Evolutionary conservation across 2,888 invertebrate genomes (phyloP).

Genomic region (Tuberolachnus salignus): DNA sequence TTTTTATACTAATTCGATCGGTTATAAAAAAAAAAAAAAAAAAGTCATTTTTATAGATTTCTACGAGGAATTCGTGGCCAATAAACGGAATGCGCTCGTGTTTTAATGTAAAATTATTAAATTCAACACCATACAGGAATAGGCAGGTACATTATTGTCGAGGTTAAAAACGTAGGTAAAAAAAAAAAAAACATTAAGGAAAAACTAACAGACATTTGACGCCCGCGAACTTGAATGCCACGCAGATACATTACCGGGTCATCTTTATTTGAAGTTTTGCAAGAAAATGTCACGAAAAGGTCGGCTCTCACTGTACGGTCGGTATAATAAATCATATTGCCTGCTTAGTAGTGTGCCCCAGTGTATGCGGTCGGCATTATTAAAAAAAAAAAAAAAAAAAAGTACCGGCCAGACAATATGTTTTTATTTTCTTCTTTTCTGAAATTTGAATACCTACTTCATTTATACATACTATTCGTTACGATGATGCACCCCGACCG

Average conservation of each 20-base stretch:
- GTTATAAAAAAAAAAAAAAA: too few relatives aligned
- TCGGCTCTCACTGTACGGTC: not conserved
- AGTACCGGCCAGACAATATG: not conserved
- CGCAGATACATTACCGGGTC: conserved; percentile 30
- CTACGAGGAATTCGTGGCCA: too few relatives aligned
- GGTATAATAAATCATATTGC: conserved; percentile 47
- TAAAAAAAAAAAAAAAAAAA: not conserved
- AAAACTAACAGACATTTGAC: conserved; percentile 30
- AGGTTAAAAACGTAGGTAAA: conserved; percentile 2
- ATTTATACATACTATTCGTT: not conserved
- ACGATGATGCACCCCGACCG: not conserved
- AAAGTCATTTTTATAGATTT: too few relatives aligned
- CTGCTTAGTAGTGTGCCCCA: not conserved
- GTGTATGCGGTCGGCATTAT: not conserved
- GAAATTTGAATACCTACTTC: conserved; percentile 10
- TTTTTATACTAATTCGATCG: too few relatives aligned
- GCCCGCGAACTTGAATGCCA: conserved; percentile 41
- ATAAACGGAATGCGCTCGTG: too few relatives aligned
- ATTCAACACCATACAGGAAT: too few relatives aligned
- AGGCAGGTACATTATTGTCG: not conserved
- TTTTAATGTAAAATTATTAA: not conserved
- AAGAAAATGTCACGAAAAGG: conserved; percentile 54
- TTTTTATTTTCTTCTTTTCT: not conserved
- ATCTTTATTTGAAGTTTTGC: conserved; percentile 30
- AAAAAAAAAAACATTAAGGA: not conserved